Conservation (phyloP, 2,888 invertebrate species). For the Eupelmus urozonus region DNA sequence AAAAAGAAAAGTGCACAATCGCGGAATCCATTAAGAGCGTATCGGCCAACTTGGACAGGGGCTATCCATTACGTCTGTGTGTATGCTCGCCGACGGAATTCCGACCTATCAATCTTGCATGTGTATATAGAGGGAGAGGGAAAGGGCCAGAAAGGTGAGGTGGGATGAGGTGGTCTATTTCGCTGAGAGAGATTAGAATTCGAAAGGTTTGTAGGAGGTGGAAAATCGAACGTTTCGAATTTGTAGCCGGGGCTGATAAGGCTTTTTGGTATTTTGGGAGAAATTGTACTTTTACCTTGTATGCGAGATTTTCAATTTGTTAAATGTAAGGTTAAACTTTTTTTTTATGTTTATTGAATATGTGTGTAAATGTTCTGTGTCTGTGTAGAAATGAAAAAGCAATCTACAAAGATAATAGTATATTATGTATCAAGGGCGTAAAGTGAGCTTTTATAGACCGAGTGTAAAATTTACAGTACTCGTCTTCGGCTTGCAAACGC, state of each 20-base stretch:
- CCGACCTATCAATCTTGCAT: slow-evolving; percentile 73
- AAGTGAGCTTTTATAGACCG: too few species aligned
- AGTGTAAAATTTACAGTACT: too few species aligned
- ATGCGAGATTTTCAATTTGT: too few species aligned
- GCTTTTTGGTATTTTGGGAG: too few species aligned
- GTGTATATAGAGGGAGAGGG: neutral
- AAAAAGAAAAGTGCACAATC: slow-evolving; percentile 68
- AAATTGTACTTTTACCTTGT: too few species aligned
- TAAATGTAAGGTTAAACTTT: too few species aligned
- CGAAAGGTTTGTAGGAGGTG: neutral
- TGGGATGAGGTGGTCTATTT: slow-evolving; percentile 22
- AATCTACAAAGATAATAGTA: neutral
- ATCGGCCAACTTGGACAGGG: slow-evolving; percentile 72
- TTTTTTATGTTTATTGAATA: too few species aligned
- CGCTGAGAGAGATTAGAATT: slow-evolving; percentile 13
- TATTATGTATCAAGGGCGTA: too few species aligned
- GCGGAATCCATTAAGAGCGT: slow-evolving; percentile 72
- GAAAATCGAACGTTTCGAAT: slow-evolving; percentile 12
- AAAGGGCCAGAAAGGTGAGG: neutral
- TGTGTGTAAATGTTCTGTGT: too few species aligned
- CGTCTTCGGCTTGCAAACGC: too few species aligned
- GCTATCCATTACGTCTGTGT: slow-evolving; percentile 71
- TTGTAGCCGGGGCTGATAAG: too few species aligned
- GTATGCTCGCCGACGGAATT: slow-evolving; percentile 63
- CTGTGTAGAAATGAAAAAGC: neutral